phyloP scores from a whole-genome alignment of 1,140 invertebrate genomes.

The Augochlora pura region DNA sequence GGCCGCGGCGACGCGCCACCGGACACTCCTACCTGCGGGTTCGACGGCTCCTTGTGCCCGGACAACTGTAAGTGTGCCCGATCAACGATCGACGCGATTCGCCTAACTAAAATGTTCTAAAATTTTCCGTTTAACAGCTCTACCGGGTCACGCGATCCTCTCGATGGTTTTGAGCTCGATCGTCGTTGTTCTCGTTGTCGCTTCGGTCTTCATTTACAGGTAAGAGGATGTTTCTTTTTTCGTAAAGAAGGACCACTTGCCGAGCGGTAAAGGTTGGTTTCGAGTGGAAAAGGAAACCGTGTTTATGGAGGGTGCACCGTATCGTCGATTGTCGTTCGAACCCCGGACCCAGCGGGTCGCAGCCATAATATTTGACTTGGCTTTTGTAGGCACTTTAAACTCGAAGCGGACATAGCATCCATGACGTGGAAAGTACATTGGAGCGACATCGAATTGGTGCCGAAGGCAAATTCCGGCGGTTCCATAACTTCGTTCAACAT shows the following conservation, averaged over 20 bases:
- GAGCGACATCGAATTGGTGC: constrained; percentile 85
- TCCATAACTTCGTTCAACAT: constrained; percentile 84
- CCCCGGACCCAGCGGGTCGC: too few species aligned
- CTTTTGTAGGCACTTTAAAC: constrained; percentile 90
- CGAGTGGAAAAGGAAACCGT: too few species aligned
- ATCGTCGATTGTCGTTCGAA: too few species aligned
- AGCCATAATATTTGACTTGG: constrained; percentile 46
- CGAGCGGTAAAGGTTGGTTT: too few species aligned
- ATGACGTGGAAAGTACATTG: constrained; percentile 97
- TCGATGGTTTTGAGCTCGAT: constrained; percentile 91
- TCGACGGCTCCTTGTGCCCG: constrained; percentile 93
- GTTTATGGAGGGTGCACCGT: too few species aligned
- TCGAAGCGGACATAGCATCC: constrained; percentile 95
- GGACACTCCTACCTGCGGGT: constrained; percentile 94
- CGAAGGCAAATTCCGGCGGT: constrained; percentile 79
- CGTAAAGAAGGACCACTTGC: neutral
- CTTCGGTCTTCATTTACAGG: constrained; percentile 87
- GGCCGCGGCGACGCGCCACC: constrained; percentile 86
- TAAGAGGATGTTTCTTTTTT: constrained; percentile 67
- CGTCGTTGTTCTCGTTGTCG: constrained; percentile 87
- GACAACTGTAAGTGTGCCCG: constrained; percentile 82
- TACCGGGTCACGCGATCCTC: constrained; percentile 92
- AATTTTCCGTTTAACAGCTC: constrained; percentile 79
- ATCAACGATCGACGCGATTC: too few species aligned
- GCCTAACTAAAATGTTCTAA: neutral